phyloP scores from a whole-genome alignment of 2,113 vertebrate genomes.

The Engraulis encrasicolus region DNA sequence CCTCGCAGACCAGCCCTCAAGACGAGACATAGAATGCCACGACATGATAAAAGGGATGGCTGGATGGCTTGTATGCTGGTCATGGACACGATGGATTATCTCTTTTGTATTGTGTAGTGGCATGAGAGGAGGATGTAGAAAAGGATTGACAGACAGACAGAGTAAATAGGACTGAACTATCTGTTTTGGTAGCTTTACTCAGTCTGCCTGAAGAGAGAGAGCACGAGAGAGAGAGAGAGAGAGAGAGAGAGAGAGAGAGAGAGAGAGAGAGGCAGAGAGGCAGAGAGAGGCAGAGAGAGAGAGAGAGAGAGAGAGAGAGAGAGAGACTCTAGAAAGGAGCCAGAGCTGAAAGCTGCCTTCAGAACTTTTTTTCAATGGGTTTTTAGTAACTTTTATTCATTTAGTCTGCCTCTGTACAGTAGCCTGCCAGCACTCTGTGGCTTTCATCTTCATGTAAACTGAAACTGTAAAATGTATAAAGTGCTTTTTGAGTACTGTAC shows the following conservation, averaged over 20 bases:
- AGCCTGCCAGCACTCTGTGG: not conserved
- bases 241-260: no score
- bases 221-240: no score
- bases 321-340: not conserved
- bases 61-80: not conserved
- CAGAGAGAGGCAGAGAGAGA: no score
- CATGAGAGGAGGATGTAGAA: no score
- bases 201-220: no score
- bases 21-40: constrained; percentile 67
- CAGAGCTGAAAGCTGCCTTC: not conserved
- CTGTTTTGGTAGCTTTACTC: no score
- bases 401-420: not conserved
- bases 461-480: not conserved
- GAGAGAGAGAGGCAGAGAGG: no score
- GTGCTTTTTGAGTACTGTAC: not conserved
- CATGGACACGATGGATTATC: not conserved
- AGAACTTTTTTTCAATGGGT: not conserved
- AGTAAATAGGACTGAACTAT: no score
- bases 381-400: not conserved
- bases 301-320: no score
- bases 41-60: no score
- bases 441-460: not conserved
- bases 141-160: no score
- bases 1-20: constrained; percentile 68
- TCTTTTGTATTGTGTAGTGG: not conserved